Conservation (phyloP, 2,797 vertebrate species). For the Sebastes matsubarae region DNA sequence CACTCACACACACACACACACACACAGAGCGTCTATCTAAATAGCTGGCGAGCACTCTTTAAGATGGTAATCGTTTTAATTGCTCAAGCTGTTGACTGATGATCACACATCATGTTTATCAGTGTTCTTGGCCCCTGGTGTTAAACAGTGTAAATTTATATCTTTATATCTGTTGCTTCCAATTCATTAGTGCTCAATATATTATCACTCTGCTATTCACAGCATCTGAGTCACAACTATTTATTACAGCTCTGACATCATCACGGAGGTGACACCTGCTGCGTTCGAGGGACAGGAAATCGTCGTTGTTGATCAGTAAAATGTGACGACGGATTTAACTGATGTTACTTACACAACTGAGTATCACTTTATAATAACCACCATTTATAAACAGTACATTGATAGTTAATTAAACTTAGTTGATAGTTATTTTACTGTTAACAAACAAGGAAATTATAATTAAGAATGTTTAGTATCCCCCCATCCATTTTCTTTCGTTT, state of each 20-base stretch:
- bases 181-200: slow-evolving; percentile 36
- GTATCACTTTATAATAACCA: too few species aligned
- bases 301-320: background rate
- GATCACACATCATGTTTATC: slow-evolving; percentile 45
- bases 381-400: too few species aligned
- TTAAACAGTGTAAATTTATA: slow-evolving; percentile 17
- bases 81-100: slow-evolving; percentile 52
- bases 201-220: background rate
- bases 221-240: background rate
- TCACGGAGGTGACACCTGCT: background rate
- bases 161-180: slow-evolving; percentile 29
- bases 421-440: too few species aligned
- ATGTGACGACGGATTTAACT: background rate
- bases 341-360: too few species aligned
- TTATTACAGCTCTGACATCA: slow-evolving; percentile 1
- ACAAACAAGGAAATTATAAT: too few species aligned
- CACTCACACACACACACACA: background rate
- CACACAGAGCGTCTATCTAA: slow-evolving; percentile 3
- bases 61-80: slow-evolving; percentile 62
- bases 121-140: slow-evolving; percentile 23
- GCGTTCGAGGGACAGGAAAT: background rate
- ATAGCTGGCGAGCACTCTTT: slow-evolving; percentile 41
- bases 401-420: too few species aligned
- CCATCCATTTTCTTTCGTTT: too few species aligned
- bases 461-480: too few species aligned